Evolutionary conservation across 2,113 vertebrate genomes (phyloP), one percentile per base, ranked within the genome.

Genomic region (Callionymus lyra): DNA sequence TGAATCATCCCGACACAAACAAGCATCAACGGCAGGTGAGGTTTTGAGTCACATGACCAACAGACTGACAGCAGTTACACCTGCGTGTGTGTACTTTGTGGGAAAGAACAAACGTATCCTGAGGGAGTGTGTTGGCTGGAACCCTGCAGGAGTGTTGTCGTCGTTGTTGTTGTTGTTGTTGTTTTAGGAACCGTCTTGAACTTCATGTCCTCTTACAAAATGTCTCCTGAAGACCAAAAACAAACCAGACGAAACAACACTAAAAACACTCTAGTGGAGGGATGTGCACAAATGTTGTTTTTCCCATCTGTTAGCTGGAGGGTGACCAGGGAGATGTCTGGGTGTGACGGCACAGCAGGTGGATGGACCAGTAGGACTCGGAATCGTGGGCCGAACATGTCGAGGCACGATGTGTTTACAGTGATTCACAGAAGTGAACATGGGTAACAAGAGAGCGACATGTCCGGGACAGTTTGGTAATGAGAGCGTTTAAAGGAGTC

Each of bases 341-440:
- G 62, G 77, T 38, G 67, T 68, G 55, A 65, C 56, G 40, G 12
- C 18, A 38, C 55, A 64, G 63, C 56, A 68, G 70, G 67, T 68
- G 59, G 72, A 68, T 57, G 44, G 62, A 80, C 62, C 57, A 61
- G 77, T 71, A 71, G 33, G 46, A 18, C 47, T 39, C 32, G 10
- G n/a, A 48, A 53, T 38, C 38, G 44, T n/a, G n/a, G 35, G 19
- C 12, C 3, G 45, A n/a, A 57, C 74, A 9, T 70, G 74, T 74
- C 1, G 9, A 19, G 62, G 4, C 77, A 63, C 6, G 74, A 69
- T 62, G 19, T 34, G 58, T 59, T 68, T 52, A 39, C 17, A 17
- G 31, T 50, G 35, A 66, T 17, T 63, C 55, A 63, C 32, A 9
- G 4, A 27, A 27, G 4, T 4, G 21, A 27, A 8, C 21, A 27